Evolutionary conservation across 2,797 vertebrate species (phyloP).

Genomic region (Halcyon smyrnensis): DNA sequence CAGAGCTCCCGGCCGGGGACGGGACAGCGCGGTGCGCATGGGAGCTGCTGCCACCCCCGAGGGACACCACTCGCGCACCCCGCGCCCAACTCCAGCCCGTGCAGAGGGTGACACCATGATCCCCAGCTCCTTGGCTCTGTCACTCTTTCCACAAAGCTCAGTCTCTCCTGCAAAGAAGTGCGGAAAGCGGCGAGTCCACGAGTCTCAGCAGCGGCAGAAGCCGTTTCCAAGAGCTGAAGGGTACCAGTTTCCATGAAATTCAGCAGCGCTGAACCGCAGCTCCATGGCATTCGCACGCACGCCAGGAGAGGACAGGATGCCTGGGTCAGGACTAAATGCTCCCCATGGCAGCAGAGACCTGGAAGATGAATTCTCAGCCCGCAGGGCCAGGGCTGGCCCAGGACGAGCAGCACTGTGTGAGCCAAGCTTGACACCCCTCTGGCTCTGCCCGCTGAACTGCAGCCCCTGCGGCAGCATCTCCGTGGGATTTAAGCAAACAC

Average conservation of each 20-base stretch:
- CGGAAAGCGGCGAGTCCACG: accelerated
- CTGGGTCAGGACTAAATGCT: background rate
- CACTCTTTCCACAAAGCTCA: background rate
- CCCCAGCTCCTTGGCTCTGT: background rate
- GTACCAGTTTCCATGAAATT: background rate
- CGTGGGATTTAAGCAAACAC: background rate
- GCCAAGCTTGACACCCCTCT: background rate
- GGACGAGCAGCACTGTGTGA: background rate
- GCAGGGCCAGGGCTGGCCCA: background rate
- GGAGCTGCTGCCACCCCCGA: background rate
- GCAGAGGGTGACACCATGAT: background rate
- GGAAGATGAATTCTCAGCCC: background rate
- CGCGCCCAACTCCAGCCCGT: accelerated
- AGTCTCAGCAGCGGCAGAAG: background rate
- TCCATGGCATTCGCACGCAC: accelerated
- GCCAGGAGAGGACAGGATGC: background rate
- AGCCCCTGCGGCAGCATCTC: background rate
- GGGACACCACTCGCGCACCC: accelerated
- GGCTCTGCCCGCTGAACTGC: accelerated
- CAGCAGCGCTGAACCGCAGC: background rate
- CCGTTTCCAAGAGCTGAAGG: background rate
- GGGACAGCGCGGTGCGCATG: accelerated
- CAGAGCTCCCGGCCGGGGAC: accelerated
- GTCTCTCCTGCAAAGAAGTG: background rate
- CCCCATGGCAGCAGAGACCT: background rate